Conservation (phyloP, 2,888 invertebrate species). For the Eudemis profundana region DNA sequence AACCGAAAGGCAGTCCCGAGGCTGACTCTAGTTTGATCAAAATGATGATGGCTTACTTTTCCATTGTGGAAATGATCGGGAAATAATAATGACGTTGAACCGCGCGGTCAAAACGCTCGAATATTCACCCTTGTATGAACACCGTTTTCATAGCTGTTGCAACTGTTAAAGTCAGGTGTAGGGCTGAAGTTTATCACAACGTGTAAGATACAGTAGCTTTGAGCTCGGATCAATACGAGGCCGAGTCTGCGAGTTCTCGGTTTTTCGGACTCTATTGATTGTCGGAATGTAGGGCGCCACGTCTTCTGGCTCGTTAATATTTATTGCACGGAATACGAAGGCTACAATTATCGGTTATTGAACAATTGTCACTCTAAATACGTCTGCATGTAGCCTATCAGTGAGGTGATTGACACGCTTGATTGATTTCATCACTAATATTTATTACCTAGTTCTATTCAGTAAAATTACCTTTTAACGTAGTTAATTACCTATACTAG, state of each 20-base stretch:
- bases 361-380: constrained; percentile 43
- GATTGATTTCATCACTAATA: neutral
- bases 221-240: constrained; percentile 56
- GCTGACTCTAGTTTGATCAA: too few species aligned
- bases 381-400: constrained; percentile 2
- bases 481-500: too few species aligned
- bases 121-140: too few species aligned
- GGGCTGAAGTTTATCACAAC: neutral
- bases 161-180: neutral
- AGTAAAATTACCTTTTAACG: neutral
- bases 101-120: too few species aligned
- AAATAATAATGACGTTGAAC: too few species aligned
- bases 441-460: neutral
- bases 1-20: too few species aligned
- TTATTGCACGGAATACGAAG: constrained; percentile 55
- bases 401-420: constrained; percentile 14
- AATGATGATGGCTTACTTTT: too few species aligned
- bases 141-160: neutral
- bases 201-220: constrained; percentile 30
- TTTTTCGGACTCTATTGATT: constrained; percentile 71
- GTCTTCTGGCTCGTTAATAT: constrained; percentile 71
- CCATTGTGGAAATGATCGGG: too few species aligned
- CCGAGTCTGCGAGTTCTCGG: constrained; percentile 56
- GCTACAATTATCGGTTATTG: constrained; percentile 54
- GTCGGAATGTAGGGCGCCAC: constrained; percentile 70